Conservation (phyloP, 1,140 invertebrate species). For the Sipha flava region DNA sequence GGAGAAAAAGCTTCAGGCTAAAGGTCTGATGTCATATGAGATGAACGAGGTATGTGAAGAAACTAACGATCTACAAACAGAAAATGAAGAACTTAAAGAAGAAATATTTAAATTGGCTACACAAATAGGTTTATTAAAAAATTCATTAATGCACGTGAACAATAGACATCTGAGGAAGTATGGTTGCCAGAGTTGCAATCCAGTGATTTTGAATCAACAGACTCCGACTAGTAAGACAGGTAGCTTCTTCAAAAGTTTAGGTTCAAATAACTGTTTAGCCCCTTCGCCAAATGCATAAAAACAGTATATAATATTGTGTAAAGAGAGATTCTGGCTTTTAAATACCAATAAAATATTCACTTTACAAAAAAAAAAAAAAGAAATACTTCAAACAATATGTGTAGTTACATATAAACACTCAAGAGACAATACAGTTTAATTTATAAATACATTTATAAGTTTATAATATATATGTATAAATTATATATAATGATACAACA, state of each 20-base stretch:
- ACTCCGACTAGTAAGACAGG: conserved; percentile 32
- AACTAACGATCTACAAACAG: conserved; percentile 72
- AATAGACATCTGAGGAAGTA: conserved; percentile 78
- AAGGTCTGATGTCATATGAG: conserved; percentile 57
- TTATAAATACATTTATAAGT: not conserved
- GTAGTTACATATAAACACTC: not conserved
- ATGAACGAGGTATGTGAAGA: conserved; percentile 70
- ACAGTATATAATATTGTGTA: not conserved
- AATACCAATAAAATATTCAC: conserved; percentile 23
- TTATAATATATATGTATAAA: not conserved
- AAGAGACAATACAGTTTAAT: not conserved
- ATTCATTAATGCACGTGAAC: conserved; percentile 84
- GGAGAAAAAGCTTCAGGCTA: conserved; percentile 67
- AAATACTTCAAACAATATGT: not conserved
- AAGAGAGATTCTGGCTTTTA: not conserved
- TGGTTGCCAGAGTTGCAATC: conserved; percentile 65
- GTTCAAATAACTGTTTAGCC: conserved; percentile 10
- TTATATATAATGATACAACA: not conserved
- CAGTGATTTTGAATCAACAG: conserved; percentile 43
- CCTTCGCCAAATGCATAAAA: not conserved
- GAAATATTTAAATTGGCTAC: conserved; percentile 82
- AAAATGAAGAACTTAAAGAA: conserved; percentile 65
- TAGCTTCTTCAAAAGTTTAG: conserved; percentile 20
- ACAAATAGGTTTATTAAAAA: conserved; percentile 87
- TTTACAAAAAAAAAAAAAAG: conserved; percentile 22